Conservation (phyloP, 2,797 vertebrate genomes). For the Heteromormyrus szaboi region DNA sequence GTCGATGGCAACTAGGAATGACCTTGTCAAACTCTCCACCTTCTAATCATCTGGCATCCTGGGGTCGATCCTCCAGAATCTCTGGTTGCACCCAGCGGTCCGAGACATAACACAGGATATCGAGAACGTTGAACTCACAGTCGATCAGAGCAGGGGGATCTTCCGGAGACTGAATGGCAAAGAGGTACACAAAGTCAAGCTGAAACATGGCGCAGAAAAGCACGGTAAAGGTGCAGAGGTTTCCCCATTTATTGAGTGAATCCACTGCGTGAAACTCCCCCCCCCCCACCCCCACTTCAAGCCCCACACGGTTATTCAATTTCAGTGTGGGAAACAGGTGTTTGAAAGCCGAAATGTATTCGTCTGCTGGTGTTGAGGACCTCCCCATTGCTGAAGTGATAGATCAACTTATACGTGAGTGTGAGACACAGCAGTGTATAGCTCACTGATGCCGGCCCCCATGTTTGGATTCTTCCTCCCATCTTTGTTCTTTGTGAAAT, state of each 20-base stretch:
- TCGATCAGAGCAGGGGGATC: background rate
- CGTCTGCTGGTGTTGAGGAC: background rate
- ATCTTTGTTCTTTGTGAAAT: background rate
- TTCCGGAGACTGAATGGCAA: background rate
- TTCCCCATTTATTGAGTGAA: background rate
- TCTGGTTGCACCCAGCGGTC: background rate
- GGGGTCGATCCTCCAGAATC: background rate
- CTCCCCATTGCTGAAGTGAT: background rate
- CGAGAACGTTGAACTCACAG: background rate
- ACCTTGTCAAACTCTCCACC: background rate
- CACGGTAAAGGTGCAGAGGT: background rate
- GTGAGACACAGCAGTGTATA: background rate
- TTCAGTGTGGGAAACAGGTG: background rate
- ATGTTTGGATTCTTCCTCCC: background rate
- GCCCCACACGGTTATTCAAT: background rate
- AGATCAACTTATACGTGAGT: background rate
- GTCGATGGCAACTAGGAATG: background rate
- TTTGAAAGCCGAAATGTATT: background rate
- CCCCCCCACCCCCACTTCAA: background rate
- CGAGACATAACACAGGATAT: background rate
- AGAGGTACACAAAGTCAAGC: background rate
- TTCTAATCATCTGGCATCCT: background rate
- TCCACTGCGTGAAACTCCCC: background rate
- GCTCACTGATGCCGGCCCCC: too few species aligned
- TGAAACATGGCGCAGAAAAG: background rate